These are phyloP conservation scores for Hyles vespertilio DNA, from an alignment of 1,140 invertebrate genomes.

Conservation along the genomic window DNA sequence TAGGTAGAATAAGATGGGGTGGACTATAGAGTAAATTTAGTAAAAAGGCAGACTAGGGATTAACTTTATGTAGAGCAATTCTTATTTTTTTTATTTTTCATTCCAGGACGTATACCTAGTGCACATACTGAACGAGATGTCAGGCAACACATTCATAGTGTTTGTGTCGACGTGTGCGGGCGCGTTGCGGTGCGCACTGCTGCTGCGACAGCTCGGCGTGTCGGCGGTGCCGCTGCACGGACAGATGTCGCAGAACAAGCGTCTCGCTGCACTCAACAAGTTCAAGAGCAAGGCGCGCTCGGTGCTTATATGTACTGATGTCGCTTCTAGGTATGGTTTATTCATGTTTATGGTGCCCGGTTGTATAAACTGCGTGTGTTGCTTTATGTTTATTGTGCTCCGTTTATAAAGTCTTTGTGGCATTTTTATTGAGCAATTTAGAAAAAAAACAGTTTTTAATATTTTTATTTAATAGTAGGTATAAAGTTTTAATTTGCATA, in stretches of 20 bases:
- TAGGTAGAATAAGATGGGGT: no score
- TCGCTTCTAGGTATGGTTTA: constrained; percentile 89
- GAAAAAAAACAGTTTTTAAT: no score
- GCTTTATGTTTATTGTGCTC: no score
- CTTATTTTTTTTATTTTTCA: neutral
- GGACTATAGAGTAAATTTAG: no score
- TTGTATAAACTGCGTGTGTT: no score
- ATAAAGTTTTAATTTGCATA: no score
- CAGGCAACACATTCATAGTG: constrained; percentile 98
- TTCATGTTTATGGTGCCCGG: constrained; percentile 4
- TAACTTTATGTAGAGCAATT: neutral
- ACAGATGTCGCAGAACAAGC: constrained; percentile 97
- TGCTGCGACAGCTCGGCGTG: constrained; percentile 92
- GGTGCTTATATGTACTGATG: constrained; percentile 97
- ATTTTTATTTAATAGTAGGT: no score
- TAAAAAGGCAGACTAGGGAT: no score
- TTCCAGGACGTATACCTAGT: constrained; percentile 94
- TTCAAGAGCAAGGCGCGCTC: constrained; percentile 93
- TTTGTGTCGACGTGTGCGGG: constrained; percentile 97
- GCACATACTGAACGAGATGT: constrained; percentile 96
- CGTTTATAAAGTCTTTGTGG: no score
- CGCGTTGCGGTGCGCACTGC: constrained; percentile 90
- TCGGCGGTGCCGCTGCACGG: constrained; percentile 97
- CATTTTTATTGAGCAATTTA: no score
- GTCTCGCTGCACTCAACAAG: constrained; percentile 93